These are phyloP conservation scores for Leuciscus idus DNA, from an alignment of 2,113 vertebrate genomes.

Conservation along the genomic window DNA sequence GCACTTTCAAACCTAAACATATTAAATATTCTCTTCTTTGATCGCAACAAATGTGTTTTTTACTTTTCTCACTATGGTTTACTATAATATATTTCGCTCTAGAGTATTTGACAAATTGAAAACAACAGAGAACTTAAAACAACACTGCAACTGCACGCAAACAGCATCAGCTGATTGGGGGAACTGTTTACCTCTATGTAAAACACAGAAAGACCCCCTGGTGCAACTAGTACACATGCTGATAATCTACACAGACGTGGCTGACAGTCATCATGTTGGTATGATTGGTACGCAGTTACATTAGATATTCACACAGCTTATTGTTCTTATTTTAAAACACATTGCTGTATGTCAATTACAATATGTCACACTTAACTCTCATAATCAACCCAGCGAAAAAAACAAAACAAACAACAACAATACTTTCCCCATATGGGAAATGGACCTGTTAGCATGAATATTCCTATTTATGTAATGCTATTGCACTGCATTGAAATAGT, in stretches of 20 bases:
- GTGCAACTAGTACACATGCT: constrained; percentile 52
- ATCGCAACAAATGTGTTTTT: constrained; percentile 65
- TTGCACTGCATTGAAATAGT: neutral
- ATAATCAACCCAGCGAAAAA: neutral
- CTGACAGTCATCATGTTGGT: constrained; percentile 25
- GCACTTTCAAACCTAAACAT: constrained; percentile 73
- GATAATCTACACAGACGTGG: constrained; percentile 20
- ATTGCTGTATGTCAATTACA: neutral
- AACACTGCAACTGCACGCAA: constrained; percentile 51
- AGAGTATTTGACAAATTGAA: constrained; percentile 58
- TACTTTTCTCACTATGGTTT: constrained; percentile 53
- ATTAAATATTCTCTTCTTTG: constrained; percentile 75
- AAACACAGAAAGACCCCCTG: constrained; percentile 56
- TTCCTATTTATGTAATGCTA: neutral
- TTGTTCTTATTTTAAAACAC: neutral
- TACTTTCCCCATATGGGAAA: neutral
- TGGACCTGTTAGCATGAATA: neutral
- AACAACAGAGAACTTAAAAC: constrained; percentile 55
- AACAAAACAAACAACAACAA: neutral
- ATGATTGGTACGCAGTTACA: constrained; percentile 9
- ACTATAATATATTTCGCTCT: constrained; percentile 62
- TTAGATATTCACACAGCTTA: neutral
- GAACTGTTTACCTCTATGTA: constrained; percentile 19
- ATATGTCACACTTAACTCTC: too few species aligned
- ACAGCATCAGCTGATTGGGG: constrained; percentile 31